phyloP scores from a whole-genome alignment of 2,113 vertebrate genomes.

The Noctilio leporinus region DNA sequence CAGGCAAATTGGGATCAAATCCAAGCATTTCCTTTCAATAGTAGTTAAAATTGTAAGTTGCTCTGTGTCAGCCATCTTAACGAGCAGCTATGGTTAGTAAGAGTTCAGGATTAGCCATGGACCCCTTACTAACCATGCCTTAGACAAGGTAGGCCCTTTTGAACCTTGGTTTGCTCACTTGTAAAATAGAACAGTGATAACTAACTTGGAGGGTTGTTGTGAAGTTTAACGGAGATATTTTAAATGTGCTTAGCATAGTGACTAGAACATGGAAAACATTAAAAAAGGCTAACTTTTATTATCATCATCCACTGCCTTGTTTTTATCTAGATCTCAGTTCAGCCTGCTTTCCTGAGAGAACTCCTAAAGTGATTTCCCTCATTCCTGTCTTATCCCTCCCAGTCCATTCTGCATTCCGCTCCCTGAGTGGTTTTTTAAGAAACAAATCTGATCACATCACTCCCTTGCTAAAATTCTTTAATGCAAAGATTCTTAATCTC shows the following conservation, averaged over 20 bases:
- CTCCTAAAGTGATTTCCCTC: background rate
- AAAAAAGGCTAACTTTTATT: background rate
- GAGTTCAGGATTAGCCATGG: background rate
- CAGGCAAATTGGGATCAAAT: background rate
- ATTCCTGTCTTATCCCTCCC: background rate
- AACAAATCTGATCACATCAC: background rate
- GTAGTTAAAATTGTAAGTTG: background rate
- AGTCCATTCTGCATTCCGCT: background rate
- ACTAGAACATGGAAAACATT: background rate
- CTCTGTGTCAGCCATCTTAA: background rate
- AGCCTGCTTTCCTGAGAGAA: background rate
- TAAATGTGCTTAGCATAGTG: background rate
- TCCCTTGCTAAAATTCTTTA: background rate
- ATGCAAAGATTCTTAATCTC: background rate
- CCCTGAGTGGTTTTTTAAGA: background rate
- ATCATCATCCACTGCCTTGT: background rate
- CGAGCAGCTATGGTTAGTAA: background rate
- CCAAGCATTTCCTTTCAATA: background rate
- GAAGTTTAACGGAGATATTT: background rate
- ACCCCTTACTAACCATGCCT: background rate
- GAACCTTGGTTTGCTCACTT: background rate
- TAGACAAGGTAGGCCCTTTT: background rate
- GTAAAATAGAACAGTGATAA: background rate
- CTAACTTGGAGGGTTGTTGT: background rate
- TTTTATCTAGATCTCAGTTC: background rate